Base-by-base conservation (phyloP, 2,797 vertebrate genomes). In the Melanotaenia maccullochi region DNA sequence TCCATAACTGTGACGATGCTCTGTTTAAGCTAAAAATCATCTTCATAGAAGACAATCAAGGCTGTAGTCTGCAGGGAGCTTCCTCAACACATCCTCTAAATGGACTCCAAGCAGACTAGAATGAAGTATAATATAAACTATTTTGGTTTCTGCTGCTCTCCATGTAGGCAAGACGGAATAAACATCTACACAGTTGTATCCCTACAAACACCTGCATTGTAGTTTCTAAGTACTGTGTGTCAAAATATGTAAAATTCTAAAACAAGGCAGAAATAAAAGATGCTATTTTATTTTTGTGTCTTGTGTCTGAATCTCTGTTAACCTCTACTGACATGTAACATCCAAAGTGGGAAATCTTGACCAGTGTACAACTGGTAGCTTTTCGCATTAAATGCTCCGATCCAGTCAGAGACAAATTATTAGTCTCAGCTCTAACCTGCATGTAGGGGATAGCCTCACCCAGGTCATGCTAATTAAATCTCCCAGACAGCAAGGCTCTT, bases 391-490 rank as follows among this genome's bases (percentile, higher is more conserved):
- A 81, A 77, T 61, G 60, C 64, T 73, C 30, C 61, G 67, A 54
- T 82, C 64, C 75, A 81, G 63, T 76, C 72, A 76, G 38, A 82
- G 58, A 71, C 40, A 49, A 76, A 84, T 86, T 83, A 84, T 88
- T 85, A 88, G 82, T 76, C 60, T 55, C 60, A 64, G n/a, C 71
- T 71, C 68, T 75, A 71, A 54, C 67, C 56, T 58, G 65, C 82
- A 61, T 25, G 36, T 11, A 12, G 44, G 28, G 1, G 4, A 74
- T 79, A 66, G 68, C 75, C 76, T 84, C 69, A 64, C 74, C 57
- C 56, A 70, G 79, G 63, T 69, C 76, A 47, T 0, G 33, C 81
- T 94, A 93, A 92, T 93, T 93, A 93, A 92, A 93, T 93, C 82
- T 83, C 70, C 70, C 65, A 82, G 81, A 92, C 76, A 60, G 75